phyloP scores from a whole-genome alignment of 2,797 vertebrate species.

The Tarsius wallacei region DNA sequence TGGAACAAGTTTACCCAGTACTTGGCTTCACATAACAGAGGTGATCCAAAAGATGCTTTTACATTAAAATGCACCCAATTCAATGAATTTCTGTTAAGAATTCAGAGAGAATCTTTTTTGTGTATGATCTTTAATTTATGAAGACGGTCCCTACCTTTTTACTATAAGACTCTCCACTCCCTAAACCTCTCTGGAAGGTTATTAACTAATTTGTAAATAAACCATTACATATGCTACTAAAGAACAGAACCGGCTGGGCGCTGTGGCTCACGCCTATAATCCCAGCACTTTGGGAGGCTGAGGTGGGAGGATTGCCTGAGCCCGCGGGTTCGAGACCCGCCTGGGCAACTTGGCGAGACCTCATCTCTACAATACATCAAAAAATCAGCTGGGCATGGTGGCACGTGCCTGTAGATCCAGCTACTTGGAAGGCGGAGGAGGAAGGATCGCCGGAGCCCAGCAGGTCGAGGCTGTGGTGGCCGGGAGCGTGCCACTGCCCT shows the following conservation, averaged over 20 bases:
- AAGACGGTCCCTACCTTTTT: neutral
- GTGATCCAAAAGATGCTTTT: conserved; percentile 36
- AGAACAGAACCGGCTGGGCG: conserved; percentile 8
- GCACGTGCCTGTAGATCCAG: too few relatives aligned
- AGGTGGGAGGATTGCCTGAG: too few relatives aligned
- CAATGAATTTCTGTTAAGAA: conserved; percentile 17
- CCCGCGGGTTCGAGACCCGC: too few relatives aligned
- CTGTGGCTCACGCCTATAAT: too few relatives aligned
- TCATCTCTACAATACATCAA: too few relatives aligned
- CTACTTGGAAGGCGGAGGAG: too few relatives aligned
- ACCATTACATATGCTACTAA: neutral
- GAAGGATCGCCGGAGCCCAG: too few relatives aligned
- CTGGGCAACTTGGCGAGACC: too few relatives aligned
- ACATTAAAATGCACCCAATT: conserved; percentile 14
- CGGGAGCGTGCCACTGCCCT: too few relatives aligned
- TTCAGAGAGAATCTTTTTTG: neutral
- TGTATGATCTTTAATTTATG: neutral
- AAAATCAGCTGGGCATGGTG: too few relatives aligned
- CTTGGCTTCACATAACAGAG: conserved; percentile 5
- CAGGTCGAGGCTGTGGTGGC: too few relatives aligned
- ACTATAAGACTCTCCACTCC: neutral
- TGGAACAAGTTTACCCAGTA: neutral
- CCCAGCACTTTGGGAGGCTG: too few relatives aligned
- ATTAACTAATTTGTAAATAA: conserved; percentile 8
- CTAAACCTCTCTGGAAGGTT: neutral